These are phyloP conservation scores for Zoanthus sociatus DNA, from an alignment of 92 coral and sea anemone genomes.

Conservation along the genomic window DNA sequence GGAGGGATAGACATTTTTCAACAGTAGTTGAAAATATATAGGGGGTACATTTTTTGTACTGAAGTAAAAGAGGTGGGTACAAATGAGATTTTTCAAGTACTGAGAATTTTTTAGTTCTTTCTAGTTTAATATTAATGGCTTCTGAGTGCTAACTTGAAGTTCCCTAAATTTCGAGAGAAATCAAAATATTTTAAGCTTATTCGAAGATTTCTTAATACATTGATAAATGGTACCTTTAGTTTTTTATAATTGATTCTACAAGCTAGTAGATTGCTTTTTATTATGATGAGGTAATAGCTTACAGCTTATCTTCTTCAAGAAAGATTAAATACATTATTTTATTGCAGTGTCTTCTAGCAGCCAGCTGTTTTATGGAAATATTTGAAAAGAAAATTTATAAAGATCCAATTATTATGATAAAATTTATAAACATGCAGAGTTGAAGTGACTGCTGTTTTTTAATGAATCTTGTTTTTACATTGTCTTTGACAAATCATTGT, in stretches of 20 bases:
- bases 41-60: conserved; percentile 4
- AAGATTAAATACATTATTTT: background rate
- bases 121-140: background rate
- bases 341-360: conserved; percentile 6
- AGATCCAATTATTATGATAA: conserved; percentile 4
- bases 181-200: conserved; percentile 15
- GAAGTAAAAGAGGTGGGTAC: conserved; percentile 2
- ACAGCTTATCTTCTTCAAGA: no score
- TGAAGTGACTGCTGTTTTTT: background rate
- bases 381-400: background rate
- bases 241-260: conserved; percentile 18
- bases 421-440: background rate
- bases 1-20: background rate
- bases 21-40: background rate
- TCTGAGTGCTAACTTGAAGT: background rate
- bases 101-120: background rate
- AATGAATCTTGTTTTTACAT: background rate
- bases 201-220: conserved; percentile 18
- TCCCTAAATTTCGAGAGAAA: background rate
- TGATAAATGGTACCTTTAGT: conserved; percentile 12
- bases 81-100: conserved; percentile 5
- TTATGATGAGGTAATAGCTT: conserved; percentile 17
- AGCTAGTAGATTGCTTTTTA: conserved; percentile 14
- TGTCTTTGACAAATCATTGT: background rate
- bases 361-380: background rate